phyloP scores from a whole-genome alignment of 92 coral and sea anemone genomes.

The Muricea muricata region DNA sequence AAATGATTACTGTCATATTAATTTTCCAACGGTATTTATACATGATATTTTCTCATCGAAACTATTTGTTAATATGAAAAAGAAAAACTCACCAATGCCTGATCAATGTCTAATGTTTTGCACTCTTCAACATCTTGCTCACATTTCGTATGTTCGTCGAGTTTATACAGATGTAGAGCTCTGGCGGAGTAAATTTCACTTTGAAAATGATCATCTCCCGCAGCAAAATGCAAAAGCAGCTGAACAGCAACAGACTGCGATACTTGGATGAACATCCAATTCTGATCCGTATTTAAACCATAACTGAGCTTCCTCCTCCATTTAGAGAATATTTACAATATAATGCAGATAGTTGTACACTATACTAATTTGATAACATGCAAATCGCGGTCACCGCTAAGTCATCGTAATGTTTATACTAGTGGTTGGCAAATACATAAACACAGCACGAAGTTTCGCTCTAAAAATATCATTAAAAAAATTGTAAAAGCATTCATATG shows the following conservation, averaged over 20 bases:
- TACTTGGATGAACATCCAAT: background rate
- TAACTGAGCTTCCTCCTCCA: background rate
- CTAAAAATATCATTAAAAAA: too few species aligned
- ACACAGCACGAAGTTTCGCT: too few species aligned
- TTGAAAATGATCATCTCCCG: background rate
- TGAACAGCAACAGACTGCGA: slow-evolving; percentile 5
- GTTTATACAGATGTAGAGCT: background rate
- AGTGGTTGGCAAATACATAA: background rate
- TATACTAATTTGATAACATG: background rate
- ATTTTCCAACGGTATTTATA: too few species aligned
- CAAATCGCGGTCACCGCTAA: background rate
- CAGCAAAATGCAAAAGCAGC: slow-evolving; percentile 28
- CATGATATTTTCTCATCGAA: too few species aligned
- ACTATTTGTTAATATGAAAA: too few species aligned
- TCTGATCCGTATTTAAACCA: background rate
- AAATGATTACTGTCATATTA: too few species aligned
- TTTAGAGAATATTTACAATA: too few species aligned
- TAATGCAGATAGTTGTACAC: too few species aligned
- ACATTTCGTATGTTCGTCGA: background rate
- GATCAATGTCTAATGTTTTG: background rate
- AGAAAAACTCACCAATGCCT: background rate
- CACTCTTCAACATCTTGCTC: background rate
- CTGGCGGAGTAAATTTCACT: background rate
- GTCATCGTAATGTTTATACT: too few species aligned
- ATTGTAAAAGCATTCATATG: too few species aligned